Evolutionary conservation across 2,797 vertebrate species (phyloP).

Genomic region (Gymnopithys bicolor): DNA sequence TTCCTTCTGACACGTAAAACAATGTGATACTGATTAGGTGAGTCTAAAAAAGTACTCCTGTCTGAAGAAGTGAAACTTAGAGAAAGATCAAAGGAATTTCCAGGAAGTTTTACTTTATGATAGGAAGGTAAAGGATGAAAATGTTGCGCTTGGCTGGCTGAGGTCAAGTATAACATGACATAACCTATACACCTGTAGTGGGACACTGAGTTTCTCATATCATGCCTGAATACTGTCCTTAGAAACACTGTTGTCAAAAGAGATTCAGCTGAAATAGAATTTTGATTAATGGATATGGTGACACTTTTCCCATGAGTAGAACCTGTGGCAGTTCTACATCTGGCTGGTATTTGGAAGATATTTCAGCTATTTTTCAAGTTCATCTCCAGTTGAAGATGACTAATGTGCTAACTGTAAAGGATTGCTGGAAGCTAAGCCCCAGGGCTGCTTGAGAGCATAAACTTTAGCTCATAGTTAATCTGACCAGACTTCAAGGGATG

Average conservation of each 20-base stretch:
- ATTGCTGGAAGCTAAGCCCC: conserved; percentile 2
- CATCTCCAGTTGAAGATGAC: conserved; percentile 7
- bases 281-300: background rate
- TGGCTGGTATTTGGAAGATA: conserved; percentile 13
- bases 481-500: conserved; percentile 18
- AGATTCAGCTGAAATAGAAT: conserved; percentile 15
- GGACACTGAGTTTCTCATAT: background rate
- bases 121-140: background rate
- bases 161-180: background rate
- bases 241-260: conserved; percentile 23
- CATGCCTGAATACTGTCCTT: background rate
- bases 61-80: background rate
- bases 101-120: background rate
- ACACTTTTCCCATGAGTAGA: conserved; percentile 27
- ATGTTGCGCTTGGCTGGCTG: background rate
- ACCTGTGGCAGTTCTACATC: conserved; percentile 21
- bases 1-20: conserved; percentile 6
- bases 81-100: background rate
- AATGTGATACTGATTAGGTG: background rate
- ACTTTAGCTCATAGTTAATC: conserved; percentile 29
- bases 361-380: conserved; percentile 30
- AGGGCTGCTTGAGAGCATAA: background rate
- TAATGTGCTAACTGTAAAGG: conserved; percentile 34
- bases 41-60: background rate
- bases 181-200: background rate